Conservation (phyloP, 2,797 vertebrate genomes). For the Octomys mimax region DNA sequence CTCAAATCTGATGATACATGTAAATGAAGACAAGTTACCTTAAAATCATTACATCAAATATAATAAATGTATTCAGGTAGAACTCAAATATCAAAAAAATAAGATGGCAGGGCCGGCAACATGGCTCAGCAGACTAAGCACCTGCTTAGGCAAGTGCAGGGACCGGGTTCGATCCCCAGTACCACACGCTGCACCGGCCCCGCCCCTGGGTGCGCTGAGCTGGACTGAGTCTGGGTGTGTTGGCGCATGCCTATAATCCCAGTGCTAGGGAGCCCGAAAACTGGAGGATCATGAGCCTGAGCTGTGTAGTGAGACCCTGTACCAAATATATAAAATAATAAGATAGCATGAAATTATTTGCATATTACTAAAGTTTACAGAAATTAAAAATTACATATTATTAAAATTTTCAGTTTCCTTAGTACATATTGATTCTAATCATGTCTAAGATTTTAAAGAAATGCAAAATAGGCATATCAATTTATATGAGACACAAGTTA, state of each 20-base stretch:
- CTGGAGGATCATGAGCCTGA: no score
- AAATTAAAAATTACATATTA: slow-evolving; percentile 6
- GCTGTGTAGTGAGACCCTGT: no score
- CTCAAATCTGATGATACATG: neutral
- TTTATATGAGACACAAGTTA: neutral
- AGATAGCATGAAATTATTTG: neutral
- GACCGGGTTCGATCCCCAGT: no score
- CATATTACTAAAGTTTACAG: neutral
- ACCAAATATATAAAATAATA: no score
- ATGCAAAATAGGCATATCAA: neutral
- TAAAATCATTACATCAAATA: slow-evolving; percentile 22
- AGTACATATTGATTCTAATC: neutral
- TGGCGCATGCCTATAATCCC: no score
- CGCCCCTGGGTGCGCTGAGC: no score
- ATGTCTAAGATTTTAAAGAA: neutral
- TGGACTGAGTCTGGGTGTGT: no score
- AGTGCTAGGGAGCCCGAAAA: no score
- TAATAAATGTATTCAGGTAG: neutral
- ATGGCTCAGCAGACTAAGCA: no score
- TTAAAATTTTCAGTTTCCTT: neutral
- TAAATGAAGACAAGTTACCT: slow-evolving; percentile 25
- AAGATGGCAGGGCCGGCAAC: no score
- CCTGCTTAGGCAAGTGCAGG: no score
- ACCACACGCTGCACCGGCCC: no score
- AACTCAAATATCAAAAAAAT: neutral